phyloP scores from a whole-genome alignment of 2,113 vertebrate species.

The Prunella fulvescens region DNA sequence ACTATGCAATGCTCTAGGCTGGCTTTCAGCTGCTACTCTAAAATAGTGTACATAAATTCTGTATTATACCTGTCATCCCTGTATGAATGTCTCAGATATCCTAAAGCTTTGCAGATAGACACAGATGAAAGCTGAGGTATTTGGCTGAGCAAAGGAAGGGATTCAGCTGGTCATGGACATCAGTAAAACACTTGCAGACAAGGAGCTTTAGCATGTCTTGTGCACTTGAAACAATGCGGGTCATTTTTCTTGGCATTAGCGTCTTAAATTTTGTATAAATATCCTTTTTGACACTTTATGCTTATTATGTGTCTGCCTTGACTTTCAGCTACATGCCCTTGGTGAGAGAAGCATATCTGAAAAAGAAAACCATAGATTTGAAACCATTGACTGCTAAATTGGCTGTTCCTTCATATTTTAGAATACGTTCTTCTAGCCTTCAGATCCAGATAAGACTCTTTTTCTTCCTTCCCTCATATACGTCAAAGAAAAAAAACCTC shows the following conservation, averaged over 20 bases:
- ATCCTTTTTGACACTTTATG: background rate
- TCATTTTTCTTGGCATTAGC: background rate
- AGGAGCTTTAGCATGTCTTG: background rate
- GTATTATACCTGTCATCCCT: background rate
- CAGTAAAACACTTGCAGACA: constrained; percentile 31
- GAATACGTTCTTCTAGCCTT: background rate
- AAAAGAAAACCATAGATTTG: background rate
- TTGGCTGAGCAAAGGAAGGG: background rate
- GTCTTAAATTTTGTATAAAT: background rate
- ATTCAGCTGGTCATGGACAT: background rate
- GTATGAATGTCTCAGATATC: background rate
- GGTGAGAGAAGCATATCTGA: background rate
- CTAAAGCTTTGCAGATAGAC: background rate
- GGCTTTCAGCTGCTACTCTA: background rate
- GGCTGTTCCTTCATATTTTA: background rate
- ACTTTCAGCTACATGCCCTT: background rate
- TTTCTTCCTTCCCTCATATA: background rate
- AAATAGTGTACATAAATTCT: background rate
- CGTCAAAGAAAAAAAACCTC: background rate
- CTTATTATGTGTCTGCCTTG: background rate
- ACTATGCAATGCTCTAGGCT: background rate
- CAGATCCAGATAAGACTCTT: background rate
- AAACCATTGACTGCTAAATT: background rate
- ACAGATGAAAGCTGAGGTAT: background rate
- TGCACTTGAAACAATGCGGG: background rate